These are phyloP conservation scores for Plebejus anna DNA, from an alignment of 2,888 invertebrate genomes.

Conservation along the genomic window DNA sequence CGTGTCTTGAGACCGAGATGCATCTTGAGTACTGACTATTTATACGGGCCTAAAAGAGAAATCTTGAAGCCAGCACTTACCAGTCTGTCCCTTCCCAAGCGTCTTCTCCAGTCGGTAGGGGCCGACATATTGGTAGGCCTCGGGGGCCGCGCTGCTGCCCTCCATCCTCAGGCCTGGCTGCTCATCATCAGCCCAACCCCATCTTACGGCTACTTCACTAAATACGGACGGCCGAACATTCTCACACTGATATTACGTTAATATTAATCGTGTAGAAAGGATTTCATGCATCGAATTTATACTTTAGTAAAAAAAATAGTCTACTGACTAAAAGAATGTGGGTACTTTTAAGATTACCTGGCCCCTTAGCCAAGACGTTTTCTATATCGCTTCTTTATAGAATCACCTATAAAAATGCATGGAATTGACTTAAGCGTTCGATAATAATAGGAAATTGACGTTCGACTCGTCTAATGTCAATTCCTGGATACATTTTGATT, in stretches of 20 bases:
- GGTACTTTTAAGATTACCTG: too few relatives aligned
- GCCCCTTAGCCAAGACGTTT: too few relatives aligned
- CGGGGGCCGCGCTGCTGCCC: constrained; percentile 60
- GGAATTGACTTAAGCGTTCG: too few relatives aligned
- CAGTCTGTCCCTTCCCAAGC: constrained; percentile 99
- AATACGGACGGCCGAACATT: constrained; percentile 42
- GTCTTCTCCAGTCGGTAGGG: constrained; percentile 99
- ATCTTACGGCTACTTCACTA: constrained; percentile 36
- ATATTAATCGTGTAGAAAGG: background rate
- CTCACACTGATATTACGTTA: constrained; percentile 28
- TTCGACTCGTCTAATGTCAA: too few relatives aligned
- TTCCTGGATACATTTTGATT: too few relatives aligned
- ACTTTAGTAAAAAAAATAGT: background rate
- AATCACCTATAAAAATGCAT: too few relatives aligned
- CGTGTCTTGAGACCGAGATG: too few relatives aligned
- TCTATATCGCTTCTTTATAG: too few relatives aligned
- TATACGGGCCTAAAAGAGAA: too few relatives aligned
- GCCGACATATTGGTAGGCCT: constrained; percentile 95
- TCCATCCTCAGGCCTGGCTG: constrained; percentile 62
- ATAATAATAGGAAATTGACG: too few relatives aligned
- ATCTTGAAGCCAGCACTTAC: constrained; percentile 74
- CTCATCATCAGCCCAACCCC: constrained; percentile 36
- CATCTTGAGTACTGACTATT: too few relatives aligned
- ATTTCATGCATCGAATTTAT: constrained; percentile 31
- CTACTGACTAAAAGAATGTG: background rate